Base-by-base conservation (phyloP, 2,113 vertebrate species). In the Stercorarius parasiticus region DNA sequence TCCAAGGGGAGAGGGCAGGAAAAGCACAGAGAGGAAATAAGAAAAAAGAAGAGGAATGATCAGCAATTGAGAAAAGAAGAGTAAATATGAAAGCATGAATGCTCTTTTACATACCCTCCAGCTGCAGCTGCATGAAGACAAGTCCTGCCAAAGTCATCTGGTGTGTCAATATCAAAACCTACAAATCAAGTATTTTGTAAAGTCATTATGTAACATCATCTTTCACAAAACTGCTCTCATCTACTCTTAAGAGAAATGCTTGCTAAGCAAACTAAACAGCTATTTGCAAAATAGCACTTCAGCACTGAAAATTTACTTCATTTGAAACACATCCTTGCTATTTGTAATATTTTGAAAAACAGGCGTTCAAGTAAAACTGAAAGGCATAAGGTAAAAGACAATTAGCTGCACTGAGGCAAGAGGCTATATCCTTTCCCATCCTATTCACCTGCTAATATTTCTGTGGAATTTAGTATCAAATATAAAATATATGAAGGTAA, bases 101-200 rank as follows among this genome's bases (percentile, higher is more conserved):
- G 45, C 19, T 90, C 58, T 91, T 74, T 96, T 96, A 98, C 99
- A 97, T 97, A 99, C 99, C 99, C 99, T 98, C 99, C 99, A 98
- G 99, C 99, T 96, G 99, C 99, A 92, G 99, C 99, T 93, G 99
- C 99, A 87, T 99, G 99, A 98, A 99, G 99, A 98, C 99, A 99
- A 93, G 99, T 99, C 97, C 99, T 99, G 95, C 99, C 99, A 97
- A 99, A 99, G 97, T 99, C 99, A 98, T 99, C 99, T 82, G 99
- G 98, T n/a, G 99, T 99, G 96, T 99, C 99, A 78, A 99, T 98
- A 97, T 99, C 99, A 98, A 99, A 99, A 94, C 99, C 99, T 99
- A 95, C 26, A 95, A 96, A 80, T 95, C 38, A 76, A 86, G 23
- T 38, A 88, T 95, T 97, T 93, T 83, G 30, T 83, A 80, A 94